Percentiles rank a stretch among this genome's conserved stretches.
Conservation (phyloP, 2,797 vertebrate species). For the Acipenser ruthenus region DNA sequence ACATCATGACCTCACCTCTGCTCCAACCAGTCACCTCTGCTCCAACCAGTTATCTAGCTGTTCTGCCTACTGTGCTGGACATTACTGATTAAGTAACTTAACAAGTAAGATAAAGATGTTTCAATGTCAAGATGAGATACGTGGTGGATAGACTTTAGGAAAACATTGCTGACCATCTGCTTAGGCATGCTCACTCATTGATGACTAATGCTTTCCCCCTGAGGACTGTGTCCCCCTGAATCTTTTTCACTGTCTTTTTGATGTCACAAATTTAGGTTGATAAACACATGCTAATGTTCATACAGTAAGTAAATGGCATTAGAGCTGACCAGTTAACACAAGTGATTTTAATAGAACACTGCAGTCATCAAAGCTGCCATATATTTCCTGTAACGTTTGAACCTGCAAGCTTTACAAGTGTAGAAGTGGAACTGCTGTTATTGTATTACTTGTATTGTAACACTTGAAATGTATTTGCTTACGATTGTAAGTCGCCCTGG, state of each 20-base stretch:
- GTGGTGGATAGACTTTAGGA: slow-evolving; percentile 50
- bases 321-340: slow-evolving; percentile 52
- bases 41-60: too few species aligned
- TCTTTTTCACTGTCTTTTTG: slow-evolving; percentile 62
- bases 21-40: too few species aligned
- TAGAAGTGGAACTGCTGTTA: background rate
- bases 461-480: too few species aligned
- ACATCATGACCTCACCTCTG: too few species aligned
- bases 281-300: slow-evolving; percentile 60
- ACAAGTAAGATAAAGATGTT: slow-evolving; percentile 46
- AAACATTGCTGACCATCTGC: slow-evolving; percentile 61
- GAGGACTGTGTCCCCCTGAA: slow-evolving; percentile 55
- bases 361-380: slow-evolving; percentile 36
- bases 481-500: too few species aligned
- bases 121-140: slow-evolving; percentile 54
- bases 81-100: too few species aligned
- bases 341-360: slow-evolving; percentile 48
- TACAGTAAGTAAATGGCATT: slow-evolving; percentile 52
- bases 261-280: slow-evolving; percentile 63
- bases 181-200: slow-evolving; percentile 48
- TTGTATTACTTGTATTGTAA: too few species aligned
- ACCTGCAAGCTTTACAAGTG: slow-evolving; percentile 4
- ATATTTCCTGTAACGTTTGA: slow-evolving; percentile 21
- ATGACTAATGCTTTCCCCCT: slow-evolving; percentile 56
- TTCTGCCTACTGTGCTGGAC: too few species aligned